Percentiles rank a stretch among this genome's conserved stretches.
These are phyloP conservation scores for Phrynosoma blainvillii DNA, from an alignment of 2,113 vertebrate species.

Conservation along the genomic window DNA sequence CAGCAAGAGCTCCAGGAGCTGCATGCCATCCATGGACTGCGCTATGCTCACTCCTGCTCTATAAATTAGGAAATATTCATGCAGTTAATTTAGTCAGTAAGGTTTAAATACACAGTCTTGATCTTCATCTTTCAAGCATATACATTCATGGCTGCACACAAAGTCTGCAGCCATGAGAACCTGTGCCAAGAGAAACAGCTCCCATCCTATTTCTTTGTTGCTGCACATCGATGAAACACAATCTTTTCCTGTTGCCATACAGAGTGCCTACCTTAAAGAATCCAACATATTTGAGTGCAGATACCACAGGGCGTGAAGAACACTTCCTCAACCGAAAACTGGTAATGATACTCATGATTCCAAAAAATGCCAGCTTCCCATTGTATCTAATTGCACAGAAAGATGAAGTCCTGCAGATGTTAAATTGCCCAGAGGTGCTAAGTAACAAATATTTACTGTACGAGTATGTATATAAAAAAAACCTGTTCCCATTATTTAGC, in stretches of 20 bases:
- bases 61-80: too few relatives aligned
- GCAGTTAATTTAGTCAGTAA: too few relatives aligned
- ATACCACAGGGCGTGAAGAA: neutral
- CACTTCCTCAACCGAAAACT: neutral
- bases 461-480: neutral
- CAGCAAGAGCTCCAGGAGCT: too few relatives aligned
- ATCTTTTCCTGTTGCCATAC: neutral
- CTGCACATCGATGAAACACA: too few relatives aligned
- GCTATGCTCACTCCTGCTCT: too few relatives aligned
- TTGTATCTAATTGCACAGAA: conserved; percentile 20
- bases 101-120: too few relatives aligned
- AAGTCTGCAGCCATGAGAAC: too few relatives aligned
- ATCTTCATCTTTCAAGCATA: too few relatives aligned
- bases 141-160: too few relatives aligned
- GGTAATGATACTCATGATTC: neutral
- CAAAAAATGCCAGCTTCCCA: neutral
- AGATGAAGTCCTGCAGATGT: neutral
- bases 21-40: too few relatives aligned
- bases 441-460: conserved; percentile 23
- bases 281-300: neutral
- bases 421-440: conserved; percentile 15
- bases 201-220: too few relatives aligned
- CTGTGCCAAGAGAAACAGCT: too few relatives aligned
- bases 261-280: neutral
- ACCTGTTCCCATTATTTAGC: neutral